phyloP scores from a whole-genome alignment of 2,113 vertebrate species.

The Penelope pileata region DNA sequence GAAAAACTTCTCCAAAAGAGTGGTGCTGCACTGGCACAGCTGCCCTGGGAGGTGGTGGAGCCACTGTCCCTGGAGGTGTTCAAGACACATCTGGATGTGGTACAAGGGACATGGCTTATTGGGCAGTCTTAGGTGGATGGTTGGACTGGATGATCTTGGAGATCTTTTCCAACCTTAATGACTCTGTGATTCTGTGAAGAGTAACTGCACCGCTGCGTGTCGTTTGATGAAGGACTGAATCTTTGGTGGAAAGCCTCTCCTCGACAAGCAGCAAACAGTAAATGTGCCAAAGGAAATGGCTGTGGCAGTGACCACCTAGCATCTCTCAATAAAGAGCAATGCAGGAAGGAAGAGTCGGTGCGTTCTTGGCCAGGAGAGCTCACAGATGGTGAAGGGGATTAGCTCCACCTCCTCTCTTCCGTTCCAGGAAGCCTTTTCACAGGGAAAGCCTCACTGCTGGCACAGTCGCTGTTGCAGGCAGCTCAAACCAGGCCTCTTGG shows the following conservation, averaged over 20 bases:
- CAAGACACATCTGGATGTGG: too few species aligned
- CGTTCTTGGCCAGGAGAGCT: not conserved
- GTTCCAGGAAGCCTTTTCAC: not conserved
- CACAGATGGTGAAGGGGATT: not conserved
- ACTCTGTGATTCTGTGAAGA: not conserved
- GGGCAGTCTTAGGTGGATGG: too few species aligned
- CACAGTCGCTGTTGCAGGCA: not conserved
- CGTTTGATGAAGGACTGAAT: not conserved
- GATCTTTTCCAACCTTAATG: too few species aligned
- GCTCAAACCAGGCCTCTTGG: not conserved
- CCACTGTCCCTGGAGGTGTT: too few species aligned
- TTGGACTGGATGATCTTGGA: too few species aligned
- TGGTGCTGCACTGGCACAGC: too few species aligned
- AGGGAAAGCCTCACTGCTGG: not conserved
- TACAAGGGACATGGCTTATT: too few species aligned
- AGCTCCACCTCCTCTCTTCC: not conserved
- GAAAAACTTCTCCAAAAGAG: too few species aligned
- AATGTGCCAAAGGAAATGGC: not conserved
- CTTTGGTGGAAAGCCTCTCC: not conserved
- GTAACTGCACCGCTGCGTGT: not conserved
- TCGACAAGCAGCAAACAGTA: not conserved
- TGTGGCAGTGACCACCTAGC: not conserved
- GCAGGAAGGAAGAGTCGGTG: not conserved
- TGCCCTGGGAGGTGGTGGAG: too few species aligned
- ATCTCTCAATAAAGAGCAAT: not conserved